Conservation (phyloP, 2,113 vertebrate genomes). For the Anolis carolinensis region DNA sequence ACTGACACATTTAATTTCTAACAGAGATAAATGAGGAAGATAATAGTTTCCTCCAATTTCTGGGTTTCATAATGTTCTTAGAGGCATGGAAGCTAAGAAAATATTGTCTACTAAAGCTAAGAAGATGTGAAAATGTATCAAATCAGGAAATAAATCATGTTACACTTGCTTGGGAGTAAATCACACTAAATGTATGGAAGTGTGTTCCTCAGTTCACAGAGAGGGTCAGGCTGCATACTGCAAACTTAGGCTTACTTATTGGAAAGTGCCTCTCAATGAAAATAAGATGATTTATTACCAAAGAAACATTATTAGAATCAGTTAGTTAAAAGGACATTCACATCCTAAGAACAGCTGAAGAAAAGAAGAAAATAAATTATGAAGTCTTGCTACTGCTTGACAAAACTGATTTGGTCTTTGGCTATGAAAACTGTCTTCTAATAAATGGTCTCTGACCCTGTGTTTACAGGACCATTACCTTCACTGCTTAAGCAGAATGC, state of each 20-base stretch:
- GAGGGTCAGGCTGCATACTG: not conserved
- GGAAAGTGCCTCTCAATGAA: not conserved
- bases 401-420: conserved; percentile 41
- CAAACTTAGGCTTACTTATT: not conserved
- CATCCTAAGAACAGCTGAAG: not conserved
- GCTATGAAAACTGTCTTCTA: conserved; percentile 43
- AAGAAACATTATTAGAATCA: not conserved
- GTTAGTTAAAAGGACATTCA: not conserved
- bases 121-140: not conserved
- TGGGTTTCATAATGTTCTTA: not conserved
- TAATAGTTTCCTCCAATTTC: not conserved
- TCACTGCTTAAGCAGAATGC: conserved; percentile 42
- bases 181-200: not conserved
- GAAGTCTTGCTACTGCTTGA: conserved; percentile 25
- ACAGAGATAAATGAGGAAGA: not conserved
- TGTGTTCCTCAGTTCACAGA: not conserved
- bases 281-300: not conserved
- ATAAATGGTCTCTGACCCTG: conserved; percentile 49
- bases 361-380: not conserved
- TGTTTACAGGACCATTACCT: conserved; percentile 67
- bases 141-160: not conserved
- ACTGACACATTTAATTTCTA: not conserved
- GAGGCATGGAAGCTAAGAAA: not conserved
- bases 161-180: not conserved
- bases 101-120: not conserved